These are phyloP conservation scores for Mastomys coucha DNA, from an alignment of 2,113 vertebrate species.

Conservation along the genomic window DNA sequence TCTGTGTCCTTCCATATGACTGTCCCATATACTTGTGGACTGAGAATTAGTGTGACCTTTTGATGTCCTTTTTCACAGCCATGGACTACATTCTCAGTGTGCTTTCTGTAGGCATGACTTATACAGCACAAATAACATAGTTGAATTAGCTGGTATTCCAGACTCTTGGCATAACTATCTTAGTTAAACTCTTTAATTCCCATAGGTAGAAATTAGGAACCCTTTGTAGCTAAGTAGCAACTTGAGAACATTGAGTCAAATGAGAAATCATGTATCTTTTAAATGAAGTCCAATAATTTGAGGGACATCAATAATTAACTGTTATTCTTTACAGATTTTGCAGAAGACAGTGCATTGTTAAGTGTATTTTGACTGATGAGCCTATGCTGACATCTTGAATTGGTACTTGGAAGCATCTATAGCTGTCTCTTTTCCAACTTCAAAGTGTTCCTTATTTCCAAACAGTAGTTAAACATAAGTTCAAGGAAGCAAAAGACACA, in stretches of 20 bases:
- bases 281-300: not conserved
- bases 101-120: not conserved
- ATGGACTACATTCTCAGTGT: not conserved
- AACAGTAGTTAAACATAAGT: not conserved
- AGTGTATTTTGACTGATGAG: not conserved
- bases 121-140: not conserved
- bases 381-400: not conserved
- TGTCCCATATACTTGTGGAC: not conserved
- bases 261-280: not conserved
- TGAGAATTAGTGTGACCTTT: not conserved
- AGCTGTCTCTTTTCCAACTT: not conserved
- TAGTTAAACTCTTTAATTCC: not conserved
- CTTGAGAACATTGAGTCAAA: not conserved
- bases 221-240: not conserved
- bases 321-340: conserved; percentile 18
- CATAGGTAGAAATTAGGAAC: not conserved
- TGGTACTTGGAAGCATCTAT: not conserved
- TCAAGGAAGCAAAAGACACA: not conserved
- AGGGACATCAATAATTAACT: not conserved
- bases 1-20: not conserved
- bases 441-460: not conserved
- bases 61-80: not conserved
- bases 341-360: not conserved
- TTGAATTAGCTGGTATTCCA: not conserved
- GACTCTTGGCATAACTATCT: not conserved